Evolutionary conservation across 1,140 invertebrate genomes (phyloP), one percentile per base, ranked within the genome.

Genomic region (Chironomus tepperi): DNA sequence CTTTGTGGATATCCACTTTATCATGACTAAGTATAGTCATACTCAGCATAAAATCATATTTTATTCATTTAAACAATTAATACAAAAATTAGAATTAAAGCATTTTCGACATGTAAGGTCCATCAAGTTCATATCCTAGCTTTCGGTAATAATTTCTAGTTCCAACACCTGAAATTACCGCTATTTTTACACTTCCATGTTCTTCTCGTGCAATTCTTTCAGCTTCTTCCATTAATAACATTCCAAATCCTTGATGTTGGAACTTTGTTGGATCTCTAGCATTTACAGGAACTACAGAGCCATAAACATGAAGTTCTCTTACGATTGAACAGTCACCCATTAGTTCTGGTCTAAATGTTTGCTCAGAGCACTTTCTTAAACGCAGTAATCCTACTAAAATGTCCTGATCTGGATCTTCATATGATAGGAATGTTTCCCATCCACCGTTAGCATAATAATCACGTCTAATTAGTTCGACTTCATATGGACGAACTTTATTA

Each of bases 401-500:
- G 82, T 99, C 98, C 83, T 98, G 96, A 76, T 95, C 89, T 0
- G 97, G 95, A 85, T 99, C 98, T 85, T 99, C 98, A 80, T 99
- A 99, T 0, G 96, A 93, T 9, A 99, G 84, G 82, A 99, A 99
- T 0, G 97, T 99, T 85, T 99, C 98, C 97, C 97, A 99, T 0
- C 98, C 98, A 67, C 92, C 92, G 82, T 99, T 99, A 0, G 97
- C 98, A 42, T 88, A 87, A 84, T 99, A 99, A 85, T 99, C 98
- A 75, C 98, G 86, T 43, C 98, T 86, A 78, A 99, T 93, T 18
- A 98, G 82, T 83, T 99, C 97, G 8, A 98, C 88, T 84, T 94
- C 90, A 83, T 97, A 93, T 0, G 95, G 96, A 73, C 90, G 86
- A 72, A 98, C 89, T 88, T 98, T 98, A 80, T 98, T 89, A 81